phyloP scores from a whole-genome alignment of 2,888 invertebrate species.

The Luperina nickerlii region DNA sequence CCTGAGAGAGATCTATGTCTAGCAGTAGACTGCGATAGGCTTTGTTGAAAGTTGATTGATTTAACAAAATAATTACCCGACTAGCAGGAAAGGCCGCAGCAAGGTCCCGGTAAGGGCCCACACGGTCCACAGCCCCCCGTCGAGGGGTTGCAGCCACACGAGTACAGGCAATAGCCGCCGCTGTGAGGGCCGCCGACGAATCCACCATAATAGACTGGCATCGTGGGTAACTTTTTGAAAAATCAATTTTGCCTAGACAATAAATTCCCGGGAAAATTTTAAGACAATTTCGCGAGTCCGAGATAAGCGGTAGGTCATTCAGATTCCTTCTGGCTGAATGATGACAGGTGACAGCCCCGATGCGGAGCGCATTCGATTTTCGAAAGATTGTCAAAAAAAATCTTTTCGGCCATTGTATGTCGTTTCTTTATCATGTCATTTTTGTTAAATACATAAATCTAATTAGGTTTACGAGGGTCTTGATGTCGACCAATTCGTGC shows the following conservation, averaged over 20 bases:
- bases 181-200: slow-evolving; percentile 82
- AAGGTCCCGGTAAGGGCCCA: slow-evolving; percentile 72
- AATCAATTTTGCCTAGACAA: slow-evolving; percentile 10
- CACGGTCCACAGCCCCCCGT: slow-evolving; percentile 77
- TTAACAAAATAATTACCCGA: slow-evolving; percentile 44
- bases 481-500: neutral
- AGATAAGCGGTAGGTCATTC: slow-evolving; percentile 1
- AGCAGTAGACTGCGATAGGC: neutral
- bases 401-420: neutral
- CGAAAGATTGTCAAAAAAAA: slow-evolving; percentile 8
- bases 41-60: neutral
- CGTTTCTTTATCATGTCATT: neutral
- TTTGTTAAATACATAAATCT: neutral
- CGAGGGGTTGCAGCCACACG: slow-evolving; percentile 69
- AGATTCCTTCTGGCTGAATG: neutral
- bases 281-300: slow-evolving; percentile 15
- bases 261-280: neutral
- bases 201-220: slow-evolving; percentile 85
- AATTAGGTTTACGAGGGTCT: neutral
- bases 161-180: slow-evolving; percentile 82
- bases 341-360: neutral
- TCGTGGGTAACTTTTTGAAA: slow-evolving; percentile 55
- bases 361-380: slow-evolving; percentile 38
- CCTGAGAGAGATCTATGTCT: neutral
- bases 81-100: slow-evolving; percentile 74